Evolutionary conservation across 1,140 invertebrate species (phyloP).

Genomic region (Anastrepha ludens): DNA sequence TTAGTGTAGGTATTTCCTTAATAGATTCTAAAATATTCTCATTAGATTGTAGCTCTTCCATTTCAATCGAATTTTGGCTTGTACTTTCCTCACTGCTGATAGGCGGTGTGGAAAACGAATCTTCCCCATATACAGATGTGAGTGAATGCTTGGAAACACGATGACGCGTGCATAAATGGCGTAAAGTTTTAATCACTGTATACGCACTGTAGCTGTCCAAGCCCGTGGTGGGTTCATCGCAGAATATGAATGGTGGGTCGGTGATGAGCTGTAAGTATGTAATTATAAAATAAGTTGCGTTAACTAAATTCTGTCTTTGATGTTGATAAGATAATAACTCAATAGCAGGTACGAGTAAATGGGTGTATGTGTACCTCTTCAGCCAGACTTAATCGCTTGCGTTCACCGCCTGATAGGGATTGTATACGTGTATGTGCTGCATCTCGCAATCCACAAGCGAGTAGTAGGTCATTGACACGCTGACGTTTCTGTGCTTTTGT

Average conservation of each 20-base stretch:
- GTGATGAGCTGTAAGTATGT: conserved; percentile 78
- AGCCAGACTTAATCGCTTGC: conserved; percentile 89
- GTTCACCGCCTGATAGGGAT: conserved; percentile 88
- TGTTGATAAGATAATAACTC: no score
- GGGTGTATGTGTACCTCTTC: conserved; percentile 80
- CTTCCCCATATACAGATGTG: conserved; percentile 68
- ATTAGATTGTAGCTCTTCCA: conserved; percentile 64
- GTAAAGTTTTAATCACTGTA: conserved; percentile 82
- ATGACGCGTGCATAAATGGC: conserved; percentile 67
- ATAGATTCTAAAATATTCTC: conserved; percentile 63
- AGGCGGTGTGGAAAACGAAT: conserved; percentile 54
- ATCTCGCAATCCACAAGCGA: conserved; percentile 81
- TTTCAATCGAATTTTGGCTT: conserved; percentile 66
- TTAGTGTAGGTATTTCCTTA: conserved; percentile 64
- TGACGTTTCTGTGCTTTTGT: conserved; percentile 72
- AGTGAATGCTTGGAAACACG: conserved; percentile 66
- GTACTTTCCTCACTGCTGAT: conserved; percentile 63
- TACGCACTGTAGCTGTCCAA: conserved; percentile 88
- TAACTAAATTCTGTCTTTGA: no score
- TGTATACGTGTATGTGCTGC: conserved; percentile 81
- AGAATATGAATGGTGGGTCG: conserved; percentile 86
- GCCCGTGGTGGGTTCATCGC: conserved; percentile 89
- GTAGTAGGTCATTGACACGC: conserved; percentile 75
- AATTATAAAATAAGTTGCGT: not conserved
- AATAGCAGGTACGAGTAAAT: not conserved